phyloP scores from a whole-genome alignment of 30 jellyfish, hydroid and myxozoan species.

The Aurelia aurita region DNA sequence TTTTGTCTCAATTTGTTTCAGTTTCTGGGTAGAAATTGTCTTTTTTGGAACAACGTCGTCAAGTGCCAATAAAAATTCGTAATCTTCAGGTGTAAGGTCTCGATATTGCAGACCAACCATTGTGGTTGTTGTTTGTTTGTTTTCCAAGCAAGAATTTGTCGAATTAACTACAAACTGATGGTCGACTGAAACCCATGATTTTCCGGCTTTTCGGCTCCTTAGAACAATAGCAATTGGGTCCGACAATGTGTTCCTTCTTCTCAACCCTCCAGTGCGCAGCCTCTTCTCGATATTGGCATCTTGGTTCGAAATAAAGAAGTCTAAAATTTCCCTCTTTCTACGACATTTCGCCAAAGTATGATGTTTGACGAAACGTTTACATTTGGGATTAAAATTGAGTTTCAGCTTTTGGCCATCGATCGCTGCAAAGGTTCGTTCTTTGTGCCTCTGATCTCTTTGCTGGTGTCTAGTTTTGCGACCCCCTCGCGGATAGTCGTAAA shows the following conservation, averaged over 20 bases:
- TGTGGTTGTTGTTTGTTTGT: not conserved
- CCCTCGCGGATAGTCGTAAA: too few relatives aligned
- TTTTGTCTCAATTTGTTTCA: constrained; percentile 1
- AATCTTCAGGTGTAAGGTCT: constrained; percentile 54
- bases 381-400: too few relatives aligned
- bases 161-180: not conserved
- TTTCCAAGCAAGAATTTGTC: constrained; percentile 1
- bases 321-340: not conserved
- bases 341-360: too few relatives aligned
- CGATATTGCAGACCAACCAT: constrained; percentile 47
- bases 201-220: not conserved
- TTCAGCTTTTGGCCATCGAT: too few relatives aligned
- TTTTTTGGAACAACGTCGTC: constrained; percentile 32
- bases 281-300: not conserved
- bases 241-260: not conserved
- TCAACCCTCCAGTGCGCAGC: not conserved
- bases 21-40: not conserved
- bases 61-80: constrained; percentile 37
- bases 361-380: too few relatives aligned
- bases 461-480: too few relatives aligned
- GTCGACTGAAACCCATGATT: not conserved
- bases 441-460: too few relatives aligned
- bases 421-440: too few relatives aligned
- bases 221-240: not conserved
- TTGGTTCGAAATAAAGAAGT: not conserved